phyloP scores from a whole-genome alignment of 1,140 invertebrate genomes.

The Harlomillsia oculata region DNA sequence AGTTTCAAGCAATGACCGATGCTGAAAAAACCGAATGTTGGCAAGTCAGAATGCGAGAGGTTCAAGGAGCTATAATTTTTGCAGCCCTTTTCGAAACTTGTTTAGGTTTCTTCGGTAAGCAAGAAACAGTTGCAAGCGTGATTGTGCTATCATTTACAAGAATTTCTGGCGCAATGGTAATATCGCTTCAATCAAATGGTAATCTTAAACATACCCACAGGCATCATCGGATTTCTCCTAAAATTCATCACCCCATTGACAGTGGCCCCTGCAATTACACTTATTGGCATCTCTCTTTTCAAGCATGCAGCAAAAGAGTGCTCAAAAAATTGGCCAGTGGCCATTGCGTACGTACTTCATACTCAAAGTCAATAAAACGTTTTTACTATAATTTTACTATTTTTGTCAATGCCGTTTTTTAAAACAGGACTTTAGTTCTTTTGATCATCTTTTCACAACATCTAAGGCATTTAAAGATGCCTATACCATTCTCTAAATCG shows the following conservation, averaged over 20 bases:
- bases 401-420: constrained; percentile 5
- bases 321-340: constrained; percentile 69
- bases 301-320: constrained; percentile 63
- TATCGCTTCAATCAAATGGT: no score
- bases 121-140: no score
- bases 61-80: constrained; percentile 47
- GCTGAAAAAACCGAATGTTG: constrained; percentile 41
- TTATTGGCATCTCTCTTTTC: constrained; percentile 69
- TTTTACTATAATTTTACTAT: not conserved
- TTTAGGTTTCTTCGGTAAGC: constrained; percentile 42
- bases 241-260: constrained; percentile 67
- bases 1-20: constrained; percentile 19
- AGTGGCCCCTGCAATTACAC: constrained; percentile 66
- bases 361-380: no score
- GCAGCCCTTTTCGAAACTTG: constrained; percentile 44
- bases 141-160: no score
- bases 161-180: no score
- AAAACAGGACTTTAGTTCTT: constrained; percentile 61
- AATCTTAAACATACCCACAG: no score
- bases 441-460: constrained; percentile 75
- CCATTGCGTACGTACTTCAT: constrained; percentile 51
- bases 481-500: constrained; percentile 43
- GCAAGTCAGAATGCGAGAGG: constrained; percentile 43
- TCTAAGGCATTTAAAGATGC: constrained; percentile 58
- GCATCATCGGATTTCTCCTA: constrained; percentile 60